phyloP scores from a whole-genome alignment of 2,888 invertebrate genomes.

The Leucoma salicis region DNA sequence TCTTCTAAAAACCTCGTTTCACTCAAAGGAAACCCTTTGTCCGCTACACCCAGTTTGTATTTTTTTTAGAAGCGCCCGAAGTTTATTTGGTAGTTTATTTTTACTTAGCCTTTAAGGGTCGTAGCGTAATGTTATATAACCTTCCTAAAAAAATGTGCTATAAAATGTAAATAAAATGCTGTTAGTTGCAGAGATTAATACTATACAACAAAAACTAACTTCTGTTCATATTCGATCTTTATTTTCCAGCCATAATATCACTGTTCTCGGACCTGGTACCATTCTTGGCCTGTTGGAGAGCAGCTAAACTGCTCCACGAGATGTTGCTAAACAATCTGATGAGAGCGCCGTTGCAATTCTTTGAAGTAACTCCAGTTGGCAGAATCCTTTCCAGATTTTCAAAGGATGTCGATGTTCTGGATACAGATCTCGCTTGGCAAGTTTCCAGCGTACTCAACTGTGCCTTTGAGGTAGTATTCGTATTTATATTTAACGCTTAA shows the following conservation, averaged over 20 bases:
- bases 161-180: too few relatives aligned
- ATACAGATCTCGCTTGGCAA: constrained; percentile 85
- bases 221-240: constrained; percentile 46
- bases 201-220: too few relatives aligned
- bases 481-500: too few relatives aligned
- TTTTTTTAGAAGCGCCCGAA: too few relatives aligned
- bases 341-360: constrained; percentile 87
- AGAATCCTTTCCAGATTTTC: constrained; percentile 88
- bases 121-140: too few relatives aligned
- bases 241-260: constrained; percentile 86
- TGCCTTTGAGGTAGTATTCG: constrained; percentile 86
- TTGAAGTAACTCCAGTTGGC: constrained; percentile 90
- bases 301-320: constrained; percentile 84
- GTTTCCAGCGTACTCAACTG: constrained; percentile 85
- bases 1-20: too few relatives aligned
- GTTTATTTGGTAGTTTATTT: too few relatives aligned
- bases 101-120: too few relatives aligned
- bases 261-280: constrained; percentile 86
- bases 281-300: constrained; percentile 86
- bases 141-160: too few relatives aligned
- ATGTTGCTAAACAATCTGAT: constrained; percentile 83
- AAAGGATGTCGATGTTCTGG: constrained; percentile 88
- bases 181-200: too few relatives aligned
- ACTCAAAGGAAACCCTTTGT: too few relatives aligned
- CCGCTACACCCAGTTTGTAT: too few relatives aligned